These are phyloP conservation scores for Aotus griseimembra DNA, from an alignment of 2,797 vertebrate species.

Conservation along the genomic window DNA sequence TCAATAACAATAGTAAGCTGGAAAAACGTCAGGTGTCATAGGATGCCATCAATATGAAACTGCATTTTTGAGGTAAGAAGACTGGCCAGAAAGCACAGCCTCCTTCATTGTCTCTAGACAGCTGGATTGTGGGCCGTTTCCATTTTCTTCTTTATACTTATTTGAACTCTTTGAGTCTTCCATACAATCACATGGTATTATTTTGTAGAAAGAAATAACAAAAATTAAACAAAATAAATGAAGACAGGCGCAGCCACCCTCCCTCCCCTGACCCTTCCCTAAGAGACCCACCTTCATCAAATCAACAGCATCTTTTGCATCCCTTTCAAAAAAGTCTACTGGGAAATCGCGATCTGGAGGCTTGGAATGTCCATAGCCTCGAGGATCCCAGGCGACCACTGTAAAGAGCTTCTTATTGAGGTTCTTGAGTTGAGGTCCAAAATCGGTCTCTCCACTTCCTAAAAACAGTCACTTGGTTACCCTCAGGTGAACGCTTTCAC, in stretches of 20 bases:
- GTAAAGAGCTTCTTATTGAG: constrained; percentile 91
- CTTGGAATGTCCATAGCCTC: constrained; percentile 93
- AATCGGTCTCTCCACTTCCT: constrained; percentile 93
- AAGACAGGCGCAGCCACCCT: background rate
- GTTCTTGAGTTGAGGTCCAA: constrained; percentile 91
- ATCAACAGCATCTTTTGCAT: constrained; percentile 93
- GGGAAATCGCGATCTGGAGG: constrained; percentile 93
- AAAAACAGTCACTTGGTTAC: constrained; percentile 53
- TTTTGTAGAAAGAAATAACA: background rate
- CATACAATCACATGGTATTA: background rate
- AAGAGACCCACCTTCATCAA: constrained; percentile 91
- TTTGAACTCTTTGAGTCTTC: background rate
- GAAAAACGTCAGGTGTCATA: background rate
- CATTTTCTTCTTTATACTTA: background rate
- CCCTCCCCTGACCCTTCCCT: background rate
- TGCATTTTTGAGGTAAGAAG: background rate
- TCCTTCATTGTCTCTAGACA: background rate
- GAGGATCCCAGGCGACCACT: constrained; percentile 93
- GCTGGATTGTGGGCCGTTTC: background rate
- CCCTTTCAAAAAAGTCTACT: constrained; percentile 92
- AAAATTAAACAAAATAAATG: background rate
- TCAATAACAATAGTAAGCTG: background rate
- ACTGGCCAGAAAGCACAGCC: background rate
- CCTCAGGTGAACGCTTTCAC: background rate
- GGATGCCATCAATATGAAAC: background rate